These are phyloP conservation scores for Caenorhabditis plicata DNA, from an alignment of 2,888 invertebrate species.

Conservation along the genomic window DNA sequence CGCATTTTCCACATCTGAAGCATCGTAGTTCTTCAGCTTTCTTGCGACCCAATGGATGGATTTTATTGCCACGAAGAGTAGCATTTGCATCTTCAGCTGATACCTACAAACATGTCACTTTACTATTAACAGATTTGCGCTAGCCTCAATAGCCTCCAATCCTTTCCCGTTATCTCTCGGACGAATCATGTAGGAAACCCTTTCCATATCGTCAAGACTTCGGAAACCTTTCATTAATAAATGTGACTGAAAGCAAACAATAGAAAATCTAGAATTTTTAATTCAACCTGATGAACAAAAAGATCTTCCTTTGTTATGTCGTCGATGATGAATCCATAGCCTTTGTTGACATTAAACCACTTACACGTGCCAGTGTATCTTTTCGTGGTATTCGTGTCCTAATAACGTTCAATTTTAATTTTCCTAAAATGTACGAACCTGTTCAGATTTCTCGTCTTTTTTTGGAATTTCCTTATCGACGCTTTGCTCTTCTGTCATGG, in stretches of 20 bases:
- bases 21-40: slow-evolving; percentile 32
- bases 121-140: neutral
- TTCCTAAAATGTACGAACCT: neutral
- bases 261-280: neutral
- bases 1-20: slow-evolving; percentile 39
- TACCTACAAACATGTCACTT: slow-evolving; percentile 20
- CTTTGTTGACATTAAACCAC: slow-evolving; percentile 47
- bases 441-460: too few relatives aligned
- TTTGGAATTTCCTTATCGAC: too few relatives aligned
- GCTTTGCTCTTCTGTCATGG: too few relatives aligned
- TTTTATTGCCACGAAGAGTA: slow-evolving; percentile 22
- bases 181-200: slow-evolving; percentile 39
- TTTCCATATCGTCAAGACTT: slow-evolving; percentile 43
- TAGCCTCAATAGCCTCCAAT: slow-evolving; percentile 36
- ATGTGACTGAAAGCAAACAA: too few relatives aligned
- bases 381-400: too few relatives aligned
- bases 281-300: slow-evolving; percentile 40
- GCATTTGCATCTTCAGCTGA: slow-evolving; percentile 24
- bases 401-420: neutral
- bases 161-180: slow-evolving; percentile 33
- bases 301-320: slow-evolving; percentile 40
- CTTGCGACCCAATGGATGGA: slow-evolving; percentile 30
- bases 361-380: slow-evolving; percentile 36
- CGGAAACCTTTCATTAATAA: slow-evolving; percentile 46
- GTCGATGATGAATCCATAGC: slow-evolving; percentile 43